Base-by-base conservation (phyloP, 2,113 vertebrate genomes). In the Ranitomeya variabilis region DNA sequence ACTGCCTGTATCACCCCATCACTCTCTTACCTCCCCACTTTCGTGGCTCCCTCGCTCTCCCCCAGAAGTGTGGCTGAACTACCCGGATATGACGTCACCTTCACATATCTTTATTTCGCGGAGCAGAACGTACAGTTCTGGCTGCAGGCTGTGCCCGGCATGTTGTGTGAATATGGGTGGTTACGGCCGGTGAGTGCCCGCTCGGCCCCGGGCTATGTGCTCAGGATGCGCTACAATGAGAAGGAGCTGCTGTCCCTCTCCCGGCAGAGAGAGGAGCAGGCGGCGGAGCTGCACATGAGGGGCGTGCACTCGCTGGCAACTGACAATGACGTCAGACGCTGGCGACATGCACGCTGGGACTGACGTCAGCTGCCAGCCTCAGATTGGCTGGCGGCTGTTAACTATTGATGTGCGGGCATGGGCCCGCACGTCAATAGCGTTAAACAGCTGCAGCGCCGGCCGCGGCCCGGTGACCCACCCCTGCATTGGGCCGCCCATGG, bases 181-280 rank as follows among this genome's bases (percentile, higher is more conserved):
- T 1, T 6, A 11, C 12, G 23, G 54, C 78, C 1, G 10, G 31
- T 64, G 16, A 51, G 13, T 3, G 31, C 13, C 3, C 23, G 60
- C 6, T 9, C 78, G 13, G n/a, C 60, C 83, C 0, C 45, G 18
- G 80, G 45, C 73, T 31, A 18, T 64, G 55, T 14, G 9, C 18
- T 77, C 80, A 93, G 54, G 64, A 99, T 98, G 98, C 93, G 97
- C 83, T 99, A 96, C 91, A 99, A 98, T 94, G 97, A 98, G 93
- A 96, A 97, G 90, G 97, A 98, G 93, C 93, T 98, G 91, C 93
- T 96, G 37, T 96, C 91, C 14, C 93, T 99, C 85, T 97, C 97
- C 91, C 95, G 96, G 60, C 97, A 98, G 93, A 97, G 97, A 2
- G 96, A 97, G 0, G 97, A 98, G 92, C 94, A 95, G 90, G 97